Evolutionary conservation across 2,113 vertebrate species (phyloP), one percentile per base, ranked within the genome.

Genomic region (Albula glossodonta): DNA sequence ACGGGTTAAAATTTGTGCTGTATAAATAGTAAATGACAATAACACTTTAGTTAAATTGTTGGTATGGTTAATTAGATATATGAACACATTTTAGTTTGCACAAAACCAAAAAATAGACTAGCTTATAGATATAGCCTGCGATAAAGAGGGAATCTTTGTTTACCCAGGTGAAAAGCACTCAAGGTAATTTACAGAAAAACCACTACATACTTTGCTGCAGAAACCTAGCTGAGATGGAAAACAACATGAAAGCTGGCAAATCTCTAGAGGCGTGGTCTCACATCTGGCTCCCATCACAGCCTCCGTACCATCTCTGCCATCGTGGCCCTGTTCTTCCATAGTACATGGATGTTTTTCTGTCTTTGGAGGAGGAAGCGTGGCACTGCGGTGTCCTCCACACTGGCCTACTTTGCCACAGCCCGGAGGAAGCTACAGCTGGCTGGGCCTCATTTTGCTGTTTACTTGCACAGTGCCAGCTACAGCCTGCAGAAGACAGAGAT

Each of bases 221-320:
- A 70, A 70, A 17, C 17, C 13, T 19, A 2, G 10, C 70, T 74
- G 70, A 74, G n/a, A 74, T 9, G 8, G 22, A 74, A 74, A 31
- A 74, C 48, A 12, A 2, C 25, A 5, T 19, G 22, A 51, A 80
- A 48, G 15, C 52, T 52, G 6, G 52, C 1, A 10, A 48, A 49
- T 22, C 52, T 60, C 74, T 6, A n/a, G 41, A 51, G 31, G 70
- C 4, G 11, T 25, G 51, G n/a, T 56, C 51, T 78, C 51, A 84
- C 74, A 79, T 56, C 74, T 79, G 83, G 51, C 84, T 56, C 53
- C 74, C 3, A 13, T 79, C 74, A 80, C 51, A 15, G 31, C 53
- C n/a, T 51, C 48, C 66, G 17, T 53, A n/a, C 49, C 78, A 57
- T 60, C 6, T 15, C n/a, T 11, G 15, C 8, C 53, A 53, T 83